Evolutionary conservation across 2,888 invertebrate genomes (phyloP).

Genomic region (Drosophila suboccidentalis): DNA sequence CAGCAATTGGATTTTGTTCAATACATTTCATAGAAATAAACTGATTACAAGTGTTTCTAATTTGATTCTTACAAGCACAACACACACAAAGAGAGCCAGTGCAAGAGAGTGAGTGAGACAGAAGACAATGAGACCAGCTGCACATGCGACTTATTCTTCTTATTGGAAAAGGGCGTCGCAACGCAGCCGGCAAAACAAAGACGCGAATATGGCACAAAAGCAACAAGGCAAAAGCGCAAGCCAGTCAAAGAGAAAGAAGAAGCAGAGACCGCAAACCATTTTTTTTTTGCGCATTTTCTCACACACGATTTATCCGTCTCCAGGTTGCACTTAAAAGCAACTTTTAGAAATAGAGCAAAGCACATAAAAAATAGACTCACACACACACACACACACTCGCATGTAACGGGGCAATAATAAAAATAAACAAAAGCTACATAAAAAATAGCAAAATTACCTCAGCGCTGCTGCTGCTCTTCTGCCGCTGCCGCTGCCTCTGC

Average conservation of each 20-base stretch:
- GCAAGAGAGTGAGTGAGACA: neutral
- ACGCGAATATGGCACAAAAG: constrained; percentile 64
- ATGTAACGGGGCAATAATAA: constrained; percentile 51
- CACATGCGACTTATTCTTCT: constrained; percentile 58
- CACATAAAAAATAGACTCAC: constrained; percentile 31
- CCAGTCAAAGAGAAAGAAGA: constrained; percentile 25
- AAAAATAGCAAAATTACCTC: constrained; percentile 79
- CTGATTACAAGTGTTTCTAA: constrained; percentile 5
- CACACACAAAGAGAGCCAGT: neutral
- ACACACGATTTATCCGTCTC: constrained; percentile 32
- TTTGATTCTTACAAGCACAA: neutral
- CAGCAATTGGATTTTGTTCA: neutral
- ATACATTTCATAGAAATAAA: constrained; percentile 8
- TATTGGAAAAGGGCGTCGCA: constrained; percentile 70
- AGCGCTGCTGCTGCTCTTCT: constrained; percentile 43
- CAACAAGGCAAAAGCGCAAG: constrained; percentile 49
- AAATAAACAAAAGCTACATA: constrained; percentile 72
- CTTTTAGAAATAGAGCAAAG: constrained; percentile 60
- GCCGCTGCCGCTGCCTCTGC: constrained; percentile 20
- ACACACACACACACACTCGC: constrained; percentile 18
- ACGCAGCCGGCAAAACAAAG: constrained; percentile 76
- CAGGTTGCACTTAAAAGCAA: constrained; percentile 60
- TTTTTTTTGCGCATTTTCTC: constrained; percentile 15
- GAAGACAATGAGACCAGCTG: constrained; percentile 41
- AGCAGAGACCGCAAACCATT: constrained; percentile 27